Conservation (phyloP, 2,888 invertebrate genomes). For the Xestobium rufovillosum region DNA sequence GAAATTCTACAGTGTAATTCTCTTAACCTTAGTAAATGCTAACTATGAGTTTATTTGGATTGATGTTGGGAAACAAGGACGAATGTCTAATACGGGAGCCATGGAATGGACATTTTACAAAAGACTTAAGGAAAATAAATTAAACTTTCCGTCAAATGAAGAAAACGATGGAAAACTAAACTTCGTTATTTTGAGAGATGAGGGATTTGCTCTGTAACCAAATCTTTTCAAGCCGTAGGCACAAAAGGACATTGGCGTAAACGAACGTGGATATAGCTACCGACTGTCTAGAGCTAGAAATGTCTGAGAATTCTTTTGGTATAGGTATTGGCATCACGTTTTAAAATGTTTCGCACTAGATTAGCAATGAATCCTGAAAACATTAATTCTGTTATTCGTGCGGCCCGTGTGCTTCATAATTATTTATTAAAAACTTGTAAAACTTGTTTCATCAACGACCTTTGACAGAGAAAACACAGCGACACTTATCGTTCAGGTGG, state of each 20-base stretch:
- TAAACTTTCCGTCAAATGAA: constrained; percentile 13
- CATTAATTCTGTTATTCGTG: no score
- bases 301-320: no score
- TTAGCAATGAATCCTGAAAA: no score
- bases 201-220: constrained; percentile 18
- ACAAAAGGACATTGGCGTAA: constrained; percentile 1
- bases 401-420: no score
- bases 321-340: no score
- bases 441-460: no score
- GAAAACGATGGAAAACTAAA: constrained; percentile 17
- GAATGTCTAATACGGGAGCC: constrained; percentile 22
- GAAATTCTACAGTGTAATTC: constrained; percentile 20
- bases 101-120: constrained; percentile 19
- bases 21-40: constrained; percentile 20
- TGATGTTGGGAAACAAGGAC: constrained; percentile 22
- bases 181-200: constrained; percentile 17
- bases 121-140: constrained; percentile 12
- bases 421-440: no score
- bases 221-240: constrained; percentile 17
- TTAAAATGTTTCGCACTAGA: no score
- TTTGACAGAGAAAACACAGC: no score
- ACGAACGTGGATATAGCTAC: no score
- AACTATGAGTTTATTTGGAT: constrained; percentile 21
- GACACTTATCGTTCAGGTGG: no score
- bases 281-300: no score